Conservation (phyloP, 2,797 vertebrate species). For the Garrulus glandarius region DNA sequence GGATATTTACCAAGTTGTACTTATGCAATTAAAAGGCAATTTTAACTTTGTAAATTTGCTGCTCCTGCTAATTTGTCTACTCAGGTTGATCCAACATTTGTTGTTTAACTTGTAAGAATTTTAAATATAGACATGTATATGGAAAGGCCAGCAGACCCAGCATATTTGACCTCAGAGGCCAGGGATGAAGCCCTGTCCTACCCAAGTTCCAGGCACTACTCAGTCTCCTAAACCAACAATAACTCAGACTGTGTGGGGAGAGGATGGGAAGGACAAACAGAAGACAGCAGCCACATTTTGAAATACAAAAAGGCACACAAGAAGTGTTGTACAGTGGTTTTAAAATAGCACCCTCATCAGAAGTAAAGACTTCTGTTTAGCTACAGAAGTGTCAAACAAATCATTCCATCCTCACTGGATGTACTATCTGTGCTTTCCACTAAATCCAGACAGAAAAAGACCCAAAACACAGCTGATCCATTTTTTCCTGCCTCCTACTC, state of each 20-base stretch:
- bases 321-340: not conserved
- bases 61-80: not conserved
- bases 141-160: not conserved
- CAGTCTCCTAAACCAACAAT: not conserved
- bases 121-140: not conserved
- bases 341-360: not conserved
- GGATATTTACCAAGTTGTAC: not conserved
- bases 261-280: not conserved
- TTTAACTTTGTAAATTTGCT: not conserved
- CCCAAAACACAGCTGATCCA: constrained; percentile 47
- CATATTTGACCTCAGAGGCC: not conserved
- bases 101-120: not conserved
- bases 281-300: not conserved
- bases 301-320: not conserved
- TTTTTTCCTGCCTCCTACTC: constrained; percentile 51
- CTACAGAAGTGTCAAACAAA: constrained; percentile 39
- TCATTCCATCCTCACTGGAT: not conserved
- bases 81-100: not conserved
- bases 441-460: constrained; percentile 38
- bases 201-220: not conserved
- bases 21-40: not conserved
- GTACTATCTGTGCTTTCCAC: constrained; percentile 19
- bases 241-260: not conserved
- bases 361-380: constrained; percentile 31
- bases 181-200: not conserved